A percentile compares a stretch with the other conserved stretches of the same genome.
These are phyloP conservation scores for Lepidothrix coronata DNA, from an alignment of 2,113 vertebrate genomes.

Conservation along the genomic window DNA sequence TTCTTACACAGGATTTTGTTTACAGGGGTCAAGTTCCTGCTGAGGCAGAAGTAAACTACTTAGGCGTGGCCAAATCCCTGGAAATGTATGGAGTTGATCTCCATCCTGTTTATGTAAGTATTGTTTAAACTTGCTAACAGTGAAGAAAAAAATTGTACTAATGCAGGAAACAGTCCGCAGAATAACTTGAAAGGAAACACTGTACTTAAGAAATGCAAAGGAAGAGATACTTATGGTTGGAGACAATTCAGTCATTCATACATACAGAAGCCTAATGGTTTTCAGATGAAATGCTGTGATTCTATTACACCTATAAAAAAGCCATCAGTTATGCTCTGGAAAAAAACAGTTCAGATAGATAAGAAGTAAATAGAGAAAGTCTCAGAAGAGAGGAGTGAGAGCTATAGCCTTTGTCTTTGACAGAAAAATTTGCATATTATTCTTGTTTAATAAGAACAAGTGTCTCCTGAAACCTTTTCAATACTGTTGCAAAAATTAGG, in stretches of 20 bases:
- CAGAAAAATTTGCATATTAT: neutral
- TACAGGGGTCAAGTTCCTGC: slow-evolving; percentile 83
- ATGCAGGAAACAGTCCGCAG: neutral
- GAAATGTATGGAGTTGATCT: slow-evolving; percentile 95
- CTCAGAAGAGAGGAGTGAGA: neutral
- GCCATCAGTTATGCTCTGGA: slow-evolving; percentile 21
- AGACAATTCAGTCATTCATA: neutral
- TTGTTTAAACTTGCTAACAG: slow-evolving; percentile 1
- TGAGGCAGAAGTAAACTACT: slow-evolving; percentile 85
- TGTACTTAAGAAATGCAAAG: neutral
- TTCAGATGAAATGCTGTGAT: slow-evolving; percentile 45
- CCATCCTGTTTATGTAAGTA: slow-evolving; percentile 89
- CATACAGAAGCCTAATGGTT: neutral
- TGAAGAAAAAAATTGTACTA: neutral
- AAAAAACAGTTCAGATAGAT: neutral
- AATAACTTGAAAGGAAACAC: neutral
- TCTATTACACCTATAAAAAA: slow-evolving; percentile 21
- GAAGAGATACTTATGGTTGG: neutral
- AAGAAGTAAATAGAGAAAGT: neutral
- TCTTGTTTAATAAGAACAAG: neutral
- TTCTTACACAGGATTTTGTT: slow-evolving; percentile 34
- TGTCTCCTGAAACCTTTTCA: neutral
- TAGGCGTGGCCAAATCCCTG: slow-evolving; percentile 84
- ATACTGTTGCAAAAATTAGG: neutral
- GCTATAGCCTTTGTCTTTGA: neutral